phyloP scores from a whole-genome alignment of 2,113 vertebrate species.

The Acinonyx jubatus region DNA sequence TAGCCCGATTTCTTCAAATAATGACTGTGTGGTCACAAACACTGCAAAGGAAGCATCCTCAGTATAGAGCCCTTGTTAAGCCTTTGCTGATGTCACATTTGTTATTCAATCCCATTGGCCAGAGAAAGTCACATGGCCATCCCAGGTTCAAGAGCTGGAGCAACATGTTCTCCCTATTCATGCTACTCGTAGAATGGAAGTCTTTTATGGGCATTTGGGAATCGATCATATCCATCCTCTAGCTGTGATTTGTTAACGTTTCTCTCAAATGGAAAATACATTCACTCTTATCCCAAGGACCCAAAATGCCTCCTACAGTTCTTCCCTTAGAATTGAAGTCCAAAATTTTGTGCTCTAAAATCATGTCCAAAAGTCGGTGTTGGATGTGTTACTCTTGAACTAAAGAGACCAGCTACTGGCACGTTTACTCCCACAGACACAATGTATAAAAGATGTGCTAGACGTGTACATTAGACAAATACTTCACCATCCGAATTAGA shows the following conservation, averaged over 20 bases:
- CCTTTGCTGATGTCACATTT: background rate
- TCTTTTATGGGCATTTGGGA: background rate
- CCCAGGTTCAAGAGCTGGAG: background rate
- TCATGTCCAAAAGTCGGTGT: background rate
- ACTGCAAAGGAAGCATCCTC: background rate
- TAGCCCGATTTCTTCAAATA: background rate
- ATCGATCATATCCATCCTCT: background rate
- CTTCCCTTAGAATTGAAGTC: background rate
- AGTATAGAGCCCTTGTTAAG: background rate
- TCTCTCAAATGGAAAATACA: background rate
- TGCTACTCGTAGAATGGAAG: background rate
- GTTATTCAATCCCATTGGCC: background rate
- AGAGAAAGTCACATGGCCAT: background rate
- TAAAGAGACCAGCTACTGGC: background rate
- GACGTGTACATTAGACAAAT: background rate
- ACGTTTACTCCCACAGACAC: background rate
- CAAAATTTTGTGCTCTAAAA: background rate
- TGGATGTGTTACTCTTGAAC: background rate
- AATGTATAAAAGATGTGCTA: background rate
- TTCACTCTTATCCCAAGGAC: background rate
- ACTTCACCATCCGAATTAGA: background rate
- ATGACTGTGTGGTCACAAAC: background rate
- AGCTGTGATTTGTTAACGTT: background rate
- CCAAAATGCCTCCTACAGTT: background rate
- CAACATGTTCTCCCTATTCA: background rate